Conservation (phyloP, 2,797 vertebrate species). For the Octomys mimax region DNA sequence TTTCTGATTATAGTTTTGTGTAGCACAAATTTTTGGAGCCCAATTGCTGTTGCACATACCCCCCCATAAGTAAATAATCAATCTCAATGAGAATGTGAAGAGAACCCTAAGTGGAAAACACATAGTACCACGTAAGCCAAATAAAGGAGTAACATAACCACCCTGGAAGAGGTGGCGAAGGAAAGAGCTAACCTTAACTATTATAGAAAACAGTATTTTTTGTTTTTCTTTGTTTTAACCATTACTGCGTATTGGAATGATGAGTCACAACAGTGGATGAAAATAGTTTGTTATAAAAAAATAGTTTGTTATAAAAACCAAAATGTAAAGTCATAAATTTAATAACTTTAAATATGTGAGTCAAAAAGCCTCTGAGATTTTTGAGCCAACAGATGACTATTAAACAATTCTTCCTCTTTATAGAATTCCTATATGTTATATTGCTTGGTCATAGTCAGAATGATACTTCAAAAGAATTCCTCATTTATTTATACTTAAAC, state of each 20-base stretch:
- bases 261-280: conserved; percentile 84
- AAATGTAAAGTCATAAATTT: conserved; percentile 51
- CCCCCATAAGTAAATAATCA: conserved; percentile 29
- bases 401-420: conserved; percentile 68
- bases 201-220: conserved; percentile 24
- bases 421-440: conserved; percentile 70
- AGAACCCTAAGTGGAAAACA: conserved; percentile 33
- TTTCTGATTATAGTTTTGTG: conserved; percentile 21
- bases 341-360: conserved; percentile 59
- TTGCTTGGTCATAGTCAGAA: conserved; percentile 15
- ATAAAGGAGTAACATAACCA: conserved; percentile 30
- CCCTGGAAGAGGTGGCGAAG: neutral
- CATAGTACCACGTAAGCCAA: conserved; percentile 35
- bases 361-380: conserved; percentile 65
- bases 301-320: conserved; percentile 65
- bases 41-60: conserved; percentile 11
- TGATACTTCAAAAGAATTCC: conserved; percentile 34
- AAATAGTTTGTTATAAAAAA: conserved; percentile 77
- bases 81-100: conserved; percentile 7
- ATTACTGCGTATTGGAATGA: conserved; percentile 81
- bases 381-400: conserved; percentile 45
- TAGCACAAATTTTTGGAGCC: neutral
- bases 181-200: conserved; percentile 49
- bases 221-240: conserved; percentile 52
- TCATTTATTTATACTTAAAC: conserved; percentile 6